Percentiles rank a stretch among this genome's conserved stretches.
phyloP scores from a whole-genome alignment of 2,888 invertebrate species.

The Dioctria rufipes region DNA sequence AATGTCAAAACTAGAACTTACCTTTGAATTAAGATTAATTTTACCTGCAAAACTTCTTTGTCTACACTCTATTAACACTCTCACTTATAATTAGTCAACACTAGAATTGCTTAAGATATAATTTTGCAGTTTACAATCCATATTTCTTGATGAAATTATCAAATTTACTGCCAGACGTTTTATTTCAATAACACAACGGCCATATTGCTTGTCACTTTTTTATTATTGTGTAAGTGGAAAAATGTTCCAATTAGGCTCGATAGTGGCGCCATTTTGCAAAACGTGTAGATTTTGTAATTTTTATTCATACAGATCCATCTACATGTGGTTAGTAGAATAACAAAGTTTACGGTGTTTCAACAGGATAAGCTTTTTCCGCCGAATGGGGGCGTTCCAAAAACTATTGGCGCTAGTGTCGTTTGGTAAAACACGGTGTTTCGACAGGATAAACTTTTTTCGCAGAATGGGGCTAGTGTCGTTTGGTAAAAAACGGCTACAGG shows the following conservation, averaged over 20 bases:
- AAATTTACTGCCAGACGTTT: conserved; percentile 56
- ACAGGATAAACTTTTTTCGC: too few relatives aligned
- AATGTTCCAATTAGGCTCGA: conserved; percentile 5
- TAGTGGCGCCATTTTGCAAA: background rate
- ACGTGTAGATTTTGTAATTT: background rate
- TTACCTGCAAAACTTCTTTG: conserved; percentile 22
- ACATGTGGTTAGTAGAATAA: too few relatives aligned
- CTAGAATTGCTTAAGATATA: background rate
- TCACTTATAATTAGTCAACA: conserved; percentile 41
- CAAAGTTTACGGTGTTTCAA: too few relatives aligned
- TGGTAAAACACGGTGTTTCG: too few relatives aligned
- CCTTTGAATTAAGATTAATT: conserved; percentile 7
- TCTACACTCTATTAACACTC: conserved; percentile 20
- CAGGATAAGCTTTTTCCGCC: too few relatives aligned
- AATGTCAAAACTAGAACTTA: conserved; percentile 36
- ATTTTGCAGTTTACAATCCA: conserved; percentile 43
- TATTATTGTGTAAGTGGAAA: background rate
- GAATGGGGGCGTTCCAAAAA: too few relatives aligned
- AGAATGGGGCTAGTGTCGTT: too few relatives aligned
- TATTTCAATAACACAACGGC: conserved; percentile 56
- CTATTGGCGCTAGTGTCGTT: too few relatives aligned
- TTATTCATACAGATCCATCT: too few relatives aligned
- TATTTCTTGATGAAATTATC: conserved; percentile 50
- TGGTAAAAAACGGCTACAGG: too few relatives aligned
- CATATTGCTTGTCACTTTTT: conserved; percentile 55